phyloP scores from a whole-genome alignment of 2,888 invertebrate genomes.

The Lithophane ornitopus region DNA sequence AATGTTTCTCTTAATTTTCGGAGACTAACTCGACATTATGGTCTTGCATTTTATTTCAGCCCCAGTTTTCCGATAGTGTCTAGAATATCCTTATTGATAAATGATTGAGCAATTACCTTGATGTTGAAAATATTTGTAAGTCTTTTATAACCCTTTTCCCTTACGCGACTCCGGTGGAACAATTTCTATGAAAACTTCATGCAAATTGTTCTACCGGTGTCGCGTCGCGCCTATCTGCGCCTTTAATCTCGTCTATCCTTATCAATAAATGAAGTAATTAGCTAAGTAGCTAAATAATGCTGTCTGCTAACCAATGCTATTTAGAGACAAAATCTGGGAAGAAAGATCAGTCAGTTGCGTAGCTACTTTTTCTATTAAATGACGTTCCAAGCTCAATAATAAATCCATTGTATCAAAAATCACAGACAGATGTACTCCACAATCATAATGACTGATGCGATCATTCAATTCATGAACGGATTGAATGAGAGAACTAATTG shows the following conservation, averaged over 20 bases:
- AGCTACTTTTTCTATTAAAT: not conserved
- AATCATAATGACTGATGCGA: slow-evolving; percentile 49
- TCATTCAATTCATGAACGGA: slow-evolving; percentile 56
- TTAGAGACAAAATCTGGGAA: no score
- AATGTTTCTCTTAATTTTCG: not conserved
- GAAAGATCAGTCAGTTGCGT: not conserved
- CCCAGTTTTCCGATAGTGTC: not conserved
- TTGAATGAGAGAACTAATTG: slow-evolving; percentile 63
- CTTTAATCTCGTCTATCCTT: not conserved
- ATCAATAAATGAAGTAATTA: not conserved
- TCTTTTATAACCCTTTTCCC: not conserved
- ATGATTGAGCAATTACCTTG: not conserved
- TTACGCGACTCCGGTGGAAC: no score
- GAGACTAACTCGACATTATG: not conserved
- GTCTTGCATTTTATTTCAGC: not conserved
- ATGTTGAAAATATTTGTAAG: not conserved
- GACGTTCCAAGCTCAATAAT: not conserved
- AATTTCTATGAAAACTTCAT: no score
- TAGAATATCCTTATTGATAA: not conserved
- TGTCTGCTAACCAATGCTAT: no score
- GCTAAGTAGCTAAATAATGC: not conserved
- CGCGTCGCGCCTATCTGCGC: no score
- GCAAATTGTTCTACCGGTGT: no score
- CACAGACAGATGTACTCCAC: slow-evolving; percentile 30
- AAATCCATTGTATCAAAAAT: slow-evolving; percentile 28